Base-by-base conservation (phyloP, 2,113 vertebrate genomes). In the Rafetus swinhoei region DNA sequence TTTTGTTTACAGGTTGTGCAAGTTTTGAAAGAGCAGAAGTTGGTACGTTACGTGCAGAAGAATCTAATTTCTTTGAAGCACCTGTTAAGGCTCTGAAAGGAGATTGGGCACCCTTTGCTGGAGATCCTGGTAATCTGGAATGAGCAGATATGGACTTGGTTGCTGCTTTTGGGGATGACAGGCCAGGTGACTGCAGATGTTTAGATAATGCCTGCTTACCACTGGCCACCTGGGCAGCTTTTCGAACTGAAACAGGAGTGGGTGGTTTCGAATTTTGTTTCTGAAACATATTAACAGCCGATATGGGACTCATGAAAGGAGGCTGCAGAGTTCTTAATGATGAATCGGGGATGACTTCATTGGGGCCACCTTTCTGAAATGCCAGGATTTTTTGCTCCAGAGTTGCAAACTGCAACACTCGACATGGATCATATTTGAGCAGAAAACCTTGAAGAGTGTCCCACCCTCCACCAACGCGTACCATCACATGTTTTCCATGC, bases 401-500 rank as follows among this genome's bases (percentile, higher is more conserved):
- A 0, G 99, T 99, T 93, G 99, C 99, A 97, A 99, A 99, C 97
- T 99, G 99, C 88, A 99, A 97, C 57, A 99, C 98, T 10, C 99
- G 97, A 93, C 98, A 99, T 0, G 99, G 99, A 96, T 99, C 99
- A 22, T 99, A 99, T 88, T 99, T 99, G 52, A 98, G 97, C 80
- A 99, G 98, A 97, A 99, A 99, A 22, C 99, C 99, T 84, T 99
- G 98, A 87, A 99, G 99, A 0, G 99, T 99, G 97, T 99, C 99
- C 99, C 99, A 99, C 85, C 99, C 99, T 79, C 99, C 99, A 35
- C 99, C 99, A 6, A 99, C 99, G 25, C 99, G 99, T 52, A 99
- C 99, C 99, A 99, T 99, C 96, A 99, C 99, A 0, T 99, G 99
- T 95, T 99, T 99, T 59, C 99, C 99, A 39, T 99, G 99, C 18